A percentile compares a stretch with the other conserved stretches of the same genome.
phyloP scores from a whole-genome alignment of 1,140 invertebrate species.

The Aphelenchoides fujianensis region DNA sequence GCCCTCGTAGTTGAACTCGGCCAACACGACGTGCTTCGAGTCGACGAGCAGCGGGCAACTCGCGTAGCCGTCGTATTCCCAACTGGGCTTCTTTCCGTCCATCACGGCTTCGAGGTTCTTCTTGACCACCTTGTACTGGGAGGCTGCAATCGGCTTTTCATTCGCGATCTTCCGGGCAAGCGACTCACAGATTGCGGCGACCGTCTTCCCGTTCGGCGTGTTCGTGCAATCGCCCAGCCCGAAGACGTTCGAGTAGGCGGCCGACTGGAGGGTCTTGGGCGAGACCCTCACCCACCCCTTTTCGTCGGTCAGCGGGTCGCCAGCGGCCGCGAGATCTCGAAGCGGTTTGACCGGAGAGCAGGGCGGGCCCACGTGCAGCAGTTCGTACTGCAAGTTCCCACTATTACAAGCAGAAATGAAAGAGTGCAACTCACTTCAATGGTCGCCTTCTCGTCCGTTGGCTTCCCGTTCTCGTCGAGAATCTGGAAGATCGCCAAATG shows the following conservation, averaged over 20 bases:
- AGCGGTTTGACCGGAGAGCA: conserved; percentile 76
- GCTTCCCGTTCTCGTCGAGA: conserved; percentile 70
- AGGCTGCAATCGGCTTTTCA: conserved; percentile 62
- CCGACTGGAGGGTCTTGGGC: conserved; percentile 75
- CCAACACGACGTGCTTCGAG: conserved; percentile 74
- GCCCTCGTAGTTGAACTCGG: conserved; percentile 87
- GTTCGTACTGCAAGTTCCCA: conserved; percentile 70
- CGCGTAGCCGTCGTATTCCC: conserved; percentile 84
- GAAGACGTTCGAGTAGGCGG: conserved; percentile 79
- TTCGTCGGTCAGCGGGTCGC: conserved; percentile 62
- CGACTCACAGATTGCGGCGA: conserved; percentile 79
- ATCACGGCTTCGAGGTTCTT: conserved; percentile 70
- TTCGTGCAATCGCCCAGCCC: conserved; percentile 87
- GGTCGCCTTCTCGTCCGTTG: conserved; percentile 59
- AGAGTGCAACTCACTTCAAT: conserved; percentile 57
- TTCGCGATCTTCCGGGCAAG: not conserved
- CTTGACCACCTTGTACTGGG: conserved; percentile 75
- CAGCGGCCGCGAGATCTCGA: conserved; percentile 68
- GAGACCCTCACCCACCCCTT: conserved; percentile 54
- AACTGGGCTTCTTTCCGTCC: not conserved
- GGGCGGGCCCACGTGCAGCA: conserved; percentile 84
- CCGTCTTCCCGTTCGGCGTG: conserved; percentile 90
- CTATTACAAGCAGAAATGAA: not conserved
- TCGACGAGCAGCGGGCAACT: conserved; percentile 90
- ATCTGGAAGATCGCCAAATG: conserved; percentile 79